phyloP scores from a whole-genome alignment of 2,888 invertebrate species.

The Byasa hedistus region DNA sequence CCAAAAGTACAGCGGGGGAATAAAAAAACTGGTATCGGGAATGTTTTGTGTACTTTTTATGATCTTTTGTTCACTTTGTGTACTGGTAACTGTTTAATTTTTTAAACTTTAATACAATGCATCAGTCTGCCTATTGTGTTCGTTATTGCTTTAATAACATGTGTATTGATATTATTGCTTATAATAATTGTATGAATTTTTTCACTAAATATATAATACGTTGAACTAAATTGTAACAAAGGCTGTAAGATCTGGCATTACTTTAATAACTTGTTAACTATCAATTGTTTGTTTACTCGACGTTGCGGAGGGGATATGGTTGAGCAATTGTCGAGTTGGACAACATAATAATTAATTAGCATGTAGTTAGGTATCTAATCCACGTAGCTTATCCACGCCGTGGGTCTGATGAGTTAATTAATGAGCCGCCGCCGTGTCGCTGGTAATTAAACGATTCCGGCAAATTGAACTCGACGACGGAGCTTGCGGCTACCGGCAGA shows the following conservation, averaged over 20 bases:
- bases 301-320: constrained; percentile 34
- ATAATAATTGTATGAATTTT: neutral
- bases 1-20: constrained; percentile 11
- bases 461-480: constrained; percentile 71
- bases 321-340: constrained; percentile 37
- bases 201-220: neutral
- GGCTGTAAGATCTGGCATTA: neutral
- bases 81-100: constrained; percentile 11
- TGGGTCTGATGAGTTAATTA: constrained; percentile 76
- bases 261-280: neutral
- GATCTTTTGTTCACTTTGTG: constrained; percentile 24
- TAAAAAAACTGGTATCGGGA: constrained; percentile 2
- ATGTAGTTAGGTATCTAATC: constrained; percentile 64
- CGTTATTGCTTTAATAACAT: constrained; percentile 21
- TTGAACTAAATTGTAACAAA: neutral
- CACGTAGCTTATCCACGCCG: constrained; percentile 56
- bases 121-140: constrained; percentile 12
- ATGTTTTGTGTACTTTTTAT: constrained; percentile 14
- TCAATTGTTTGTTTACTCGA: constrained; percentile 4
- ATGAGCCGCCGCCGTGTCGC: constrained; percentile 72
- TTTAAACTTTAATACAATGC: constrained; percentile 21
- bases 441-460: constrained; percentile 74
- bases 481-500: constrained; percentile 58
- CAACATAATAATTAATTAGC: constrained; percentile 62
- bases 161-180: neutral